Conservation (phyloP, 1,140 invertebrate species). For the Homalodisca vitripennis region DNA sequence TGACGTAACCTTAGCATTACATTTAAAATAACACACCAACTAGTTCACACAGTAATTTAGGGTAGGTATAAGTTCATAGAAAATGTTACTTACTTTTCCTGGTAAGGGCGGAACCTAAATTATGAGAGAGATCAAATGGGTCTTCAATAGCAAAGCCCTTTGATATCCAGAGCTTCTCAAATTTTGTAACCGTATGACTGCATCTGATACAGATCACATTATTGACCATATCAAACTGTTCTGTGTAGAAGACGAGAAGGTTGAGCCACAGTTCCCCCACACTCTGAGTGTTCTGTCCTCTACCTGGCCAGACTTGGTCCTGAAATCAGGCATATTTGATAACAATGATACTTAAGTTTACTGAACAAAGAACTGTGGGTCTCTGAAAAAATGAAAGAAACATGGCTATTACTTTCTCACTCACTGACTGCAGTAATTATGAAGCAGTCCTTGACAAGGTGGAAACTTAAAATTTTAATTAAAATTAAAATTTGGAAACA, state of each 20-base stretch:
- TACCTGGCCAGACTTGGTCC: conserved; percentile 11
- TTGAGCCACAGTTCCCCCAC: conserved; percentile 57
- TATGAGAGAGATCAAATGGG: conserved; percentile 61
- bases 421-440: too few species aligned
- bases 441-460: too few species aligned
- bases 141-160: conserved; percentile 61
- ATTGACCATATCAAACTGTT: conserved; percentile 56
- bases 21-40: too few species aligned
- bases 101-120: conserved; percentile 57
- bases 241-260: conserved; percentile 57
- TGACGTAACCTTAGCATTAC: too few species aligned
- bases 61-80: too few species aligned
- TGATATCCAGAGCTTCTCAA: conserved; percentile 60
- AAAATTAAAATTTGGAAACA: too few species aligned
- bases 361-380: too few species aligned
- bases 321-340: neutral
- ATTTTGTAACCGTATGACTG: conserved; percentile 49
- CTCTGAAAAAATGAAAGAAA: too few species aligned
- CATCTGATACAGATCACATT: conserved; percentile 58
- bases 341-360: too few species aligned
- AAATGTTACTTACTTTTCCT: conserved; percentile 51
- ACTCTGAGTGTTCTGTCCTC: conserved; percentile 50
- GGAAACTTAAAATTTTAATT: too few species aligned
- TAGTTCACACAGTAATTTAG: too few species aligned
- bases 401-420: too few species aligned